Base-by-base conservation (phyloP, 2,113 vertebrate species). In the Nestor notabilis region DNA sequence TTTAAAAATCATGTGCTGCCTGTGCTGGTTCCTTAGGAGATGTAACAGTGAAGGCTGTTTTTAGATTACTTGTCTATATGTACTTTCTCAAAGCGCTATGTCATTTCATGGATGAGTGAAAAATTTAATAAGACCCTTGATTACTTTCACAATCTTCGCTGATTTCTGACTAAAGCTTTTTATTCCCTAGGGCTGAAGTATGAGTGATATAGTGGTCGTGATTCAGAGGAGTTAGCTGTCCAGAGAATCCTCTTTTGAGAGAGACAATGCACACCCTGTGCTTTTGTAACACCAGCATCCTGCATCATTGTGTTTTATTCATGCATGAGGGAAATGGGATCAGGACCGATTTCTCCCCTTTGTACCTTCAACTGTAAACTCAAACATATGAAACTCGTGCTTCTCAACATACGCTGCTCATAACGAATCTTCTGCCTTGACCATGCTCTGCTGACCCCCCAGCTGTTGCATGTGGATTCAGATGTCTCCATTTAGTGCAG, bases 321-420 rank as follows among this genome's bases (percentile, higher is more conserved):
- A 11, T 55, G 4, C 46, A 17, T 41, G 24, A 74, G 9, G 46
- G 46, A 63, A 13, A 25, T 52, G 83, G 41, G n/a, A 44, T 77
- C 16, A n/a, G 41, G 18, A 77, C 23, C 43, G 16, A 17, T 72
- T 76, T 87, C 47, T 68, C 23, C 33, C 8, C 3, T 6, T 81
- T 81, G n/a, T 43, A 35, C 6, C 2, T 78, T 91, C 33, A 77
- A 9, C 31, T 87, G 24, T 60, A 86, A 71, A 56, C 17, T n/a
- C 0, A 0, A 79, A 64, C 5, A 11, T 4, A 2, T 88, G 33
- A 65, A 56, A n/a, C 35, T 3, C n/a, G 19, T 72, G 17, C 63
- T 88, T 88, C 17, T 90, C 39, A 55, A 6, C 13, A 39, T 27
- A 31, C 3, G 17, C 19, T 80, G 27, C 52, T 65, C 33, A 9